Conservation (phyloP, 2,888 invertebrate species). For the Apamea monoglypha region DNA sequence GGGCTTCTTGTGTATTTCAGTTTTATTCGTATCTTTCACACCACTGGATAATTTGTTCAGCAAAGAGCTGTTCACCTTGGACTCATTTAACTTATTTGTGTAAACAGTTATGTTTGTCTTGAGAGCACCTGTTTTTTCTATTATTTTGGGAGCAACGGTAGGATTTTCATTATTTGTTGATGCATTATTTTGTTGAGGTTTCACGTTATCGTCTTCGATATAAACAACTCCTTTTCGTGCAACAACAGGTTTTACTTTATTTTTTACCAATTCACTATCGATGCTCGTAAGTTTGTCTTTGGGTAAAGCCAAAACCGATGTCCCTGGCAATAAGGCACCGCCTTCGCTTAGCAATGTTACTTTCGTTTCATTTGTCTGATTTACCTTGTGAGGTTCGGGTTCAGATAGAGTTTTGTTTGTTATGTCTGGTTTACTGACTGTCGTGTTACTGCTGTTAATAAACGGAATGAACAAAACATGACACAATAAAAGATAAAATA, state of each 20-base stretch:
- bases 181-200: conserved; percentile 36
- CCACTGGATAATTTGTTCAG: conserved; percentile 40
- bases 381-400: conserved; percentile 38
- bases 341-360: conserved; percentile 78
- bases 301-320: conserved; percentile 69
- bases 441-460: conserved; percentile 63
- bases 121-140: conserved; percentile 6
- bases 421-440: conserved; percentile 52
- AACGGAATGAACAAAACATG: conserved; percentile 70
- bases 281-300: conserved; percentile 71
- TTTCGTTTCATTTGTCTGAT: conserved; percentile 67
- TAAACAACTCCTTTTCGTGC: conserved; percentile 77
- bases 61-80: conserved; percentile 34
- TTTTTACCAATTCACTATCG: conserved; percentile 71
- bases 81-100: conserved; percentile 29
- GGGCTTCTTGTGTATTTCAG: conserved; percentile 77
- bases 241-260: conserved; percentile 72
- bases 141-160: conserved; percentile 30
- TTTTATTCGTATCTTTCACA: conserved; percentile 54
- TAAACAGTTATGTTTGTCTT: conserved; percentile 33
- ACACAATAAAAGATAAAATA: conserved; percentile 67
- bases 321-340: conserved; percentile 73
- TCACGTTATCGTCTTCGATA: conserved; percentile 39
- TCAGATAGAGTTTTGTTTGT: conserved; percentile 47
- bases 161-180: conserved; percentile 48